A percentile compares a stretch with the other conserved stretches of the same genome.
Conservation (phyloP, 2,888 invertebrate genomes). For the Drosophila borealis region DNA sequence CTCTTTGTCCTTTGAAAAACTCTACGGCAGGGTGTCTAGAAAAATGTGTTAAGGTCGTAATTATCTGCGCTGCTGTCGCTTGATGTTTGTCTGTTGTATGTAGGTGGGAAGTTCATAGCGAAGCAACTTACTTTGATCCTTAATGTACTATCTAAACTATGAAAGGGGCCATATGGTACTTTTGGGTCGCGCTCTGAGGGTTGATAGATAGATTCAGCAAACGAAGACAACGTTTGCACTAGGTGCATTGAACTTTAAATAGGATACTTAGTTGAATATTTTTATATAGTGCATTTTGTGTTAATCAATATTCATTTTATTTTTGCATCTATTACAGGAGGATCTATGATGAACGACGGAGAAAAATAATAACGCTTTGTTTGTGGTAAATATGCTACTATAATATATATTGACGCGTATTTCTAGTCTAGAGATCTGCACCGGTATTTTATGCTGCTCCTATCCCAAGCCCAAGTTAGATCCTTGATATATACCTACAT, state of each 20-base stretch:
- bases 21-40: conserved; percentile 7
- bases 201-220: conserved; percentile 38
- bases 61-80: conserved; percentile 60
- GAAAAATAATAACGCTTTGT: conserved; percentile 83
- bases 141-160: conserved; percentile 27
- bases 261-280: conserved; percentile 10
- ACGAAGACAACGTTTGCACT: conserved; percentile 16
- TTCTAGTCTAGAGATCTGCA: conserved; percentile 30
- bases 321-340: conserved; percentile 74
- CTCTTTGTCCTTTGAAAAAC: neutral
- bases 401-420: conserved; percentile 3
- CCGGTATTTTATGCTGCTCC: conserved; percentile 42
- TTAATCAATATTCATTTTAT: conserved; percentile 15
- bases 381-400: conserved; percentile 76
- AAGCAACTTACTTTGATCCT: conserved; percentile 54
- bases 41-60: conserved; percentile 65
- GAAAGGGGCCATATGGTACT: conserved; percentile 62
- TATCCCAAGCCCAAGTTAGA: conserved; percentile 53
- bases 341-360: conserved; percentile 84
- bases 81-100: conserved; percentile 38
- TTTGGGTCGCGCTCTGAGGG: conserved; percentile 37
- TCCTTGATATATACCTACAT: conserved; percentile 34
- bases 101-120: conserved; percentile 59
- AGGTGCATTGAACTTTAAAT: conserved; percentile 71
- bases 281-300: neutral